Evolutionary conservation across 92 coral and sea anemone genomes (phyloP).

Genomic region (Porites cylindrica): DNA sequence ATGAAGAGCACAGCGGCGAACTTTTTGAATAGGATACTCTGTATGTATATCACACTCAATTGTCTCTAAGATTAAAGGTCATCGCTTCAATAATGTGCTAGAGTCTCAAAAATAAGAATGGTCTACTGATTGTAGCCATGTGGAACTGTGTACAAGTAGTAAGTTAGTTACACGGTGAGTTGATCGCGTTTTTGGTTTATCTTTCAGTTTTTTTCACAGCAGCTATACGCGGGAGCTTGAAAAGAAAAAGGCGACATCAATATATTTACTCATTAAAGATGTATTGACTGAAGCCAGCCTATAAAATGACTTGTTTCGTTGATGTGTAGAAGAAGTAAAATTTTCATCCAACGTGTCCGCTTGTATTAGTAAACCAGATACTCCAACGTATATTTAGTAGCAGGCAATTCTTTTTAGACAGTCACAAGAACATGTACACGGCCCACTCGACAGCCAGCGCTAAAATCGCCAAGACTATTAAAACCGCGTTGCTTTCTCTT

Average conservation of each 20-base stretch:
- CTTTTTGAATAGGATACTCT: too few species aligned
- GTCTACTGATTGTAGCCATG: too few species aligned
- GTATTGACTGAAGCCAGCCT: background rate
- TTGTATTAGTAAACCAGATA: background rate
- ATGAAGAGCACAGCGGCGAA: too few species aligned
- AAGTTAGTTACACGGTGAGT: too few species aligned
- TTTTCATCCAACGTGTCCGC: background rate
- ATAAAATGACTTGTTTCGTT: background rate
- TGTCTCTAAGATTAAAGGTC: too few species aligned
- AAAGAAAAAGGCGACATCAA: background rate
- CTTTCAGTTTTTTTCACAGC: too few species aligned
- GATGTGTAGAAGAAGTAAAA: background rate
- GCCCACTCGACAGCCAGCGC: conserved; percentile 76
- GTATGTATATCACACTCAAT: too few species aligned
- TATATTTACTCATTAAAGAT: background rate
- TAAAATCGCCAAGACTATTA: conserved; percentile 62
- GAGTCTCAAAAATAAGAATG: too few species aligned
- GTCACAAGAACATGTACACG: conserved; percentile 50
- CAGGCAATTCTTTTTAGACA: background rate
- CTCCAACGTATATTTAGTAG: background rate
- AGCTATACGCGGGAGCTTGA: background rate
- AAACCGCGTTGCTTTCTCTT: conserved; percentile 60
- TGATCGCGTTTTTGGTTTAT: too few species aligned
- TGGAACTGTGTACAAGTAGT: too few species aligned
- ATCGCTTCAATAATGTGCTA: too few species aligned